These are phyloP conservation scores for Myotis davidii DNA, from an alignment of 2,113 vertebrate genomes.

Conservation along the genomic window DNA sequence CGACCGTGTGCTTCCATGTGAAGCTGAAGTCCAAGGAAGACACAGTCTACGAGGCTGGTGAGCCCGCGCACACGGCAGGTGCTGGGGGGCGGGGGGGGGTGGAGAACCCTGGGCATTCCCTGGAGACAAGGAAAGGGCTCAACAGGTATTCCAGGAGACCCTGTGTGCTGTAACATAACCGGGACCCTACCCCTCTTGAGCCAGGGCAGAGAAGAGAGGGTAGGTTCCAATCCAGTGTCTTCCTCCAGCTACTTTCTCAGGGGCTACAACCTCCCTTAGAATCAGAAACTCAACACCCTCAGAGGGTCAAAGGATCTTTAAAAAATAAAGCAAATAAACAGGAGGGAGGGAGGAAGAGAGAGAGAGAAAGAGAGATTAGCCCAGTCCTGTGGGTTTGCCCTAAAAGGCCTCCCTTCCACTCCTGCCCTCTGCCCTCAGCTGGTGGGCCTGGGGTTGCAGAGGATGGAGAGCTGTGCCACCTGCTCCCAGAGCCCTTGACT, in stretches of 20 bases:
- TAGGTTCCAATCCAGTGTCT: not conserved
- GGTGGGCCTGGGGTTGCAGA: not conserved
- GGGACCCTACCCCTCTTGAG: not conserved
- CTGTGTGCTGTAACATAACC: not conserved
- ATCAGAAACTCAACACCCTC: no score
- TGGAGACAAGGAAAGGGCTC: not conserved
- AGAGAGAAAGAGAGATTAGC: no score
- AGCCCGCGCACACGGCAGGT: slow-evolving; percentile 60
- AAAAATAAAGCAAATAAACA: not conserved
- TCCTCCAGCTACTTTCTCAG: not conserved
- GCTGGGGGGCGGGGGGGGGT: not conserved
- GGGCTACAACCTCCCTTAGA: not conserved
- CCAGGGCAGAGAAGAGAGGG: not conserved
- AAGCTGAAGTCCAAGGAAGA: slow-evolving; percentile 90
- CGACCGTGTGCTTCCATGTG: slow-evolving; percentile 90
- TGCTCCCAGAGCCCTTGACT: not conserved
- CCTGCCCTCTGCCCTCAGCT: not conserved
- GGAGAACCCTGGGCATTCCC: not conserved
- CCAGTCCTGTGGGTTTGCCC: not conserved
- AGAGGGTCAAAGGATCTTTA: no score
- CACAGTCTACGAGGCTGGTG: slow-evolving; percentile 82
- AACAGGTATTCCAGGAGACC: not conserved
- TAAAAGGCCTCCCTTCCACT: not conserved
- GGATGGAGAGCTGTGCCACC: accelerated
- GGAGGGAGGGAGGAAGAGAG: not conserved